Evolutionary conservation across 2,113 vertebrate genomes (phyloP), one percentile per base, ranked within the genome.

Genomic region (Edolisoma coerulescens): DNA sequence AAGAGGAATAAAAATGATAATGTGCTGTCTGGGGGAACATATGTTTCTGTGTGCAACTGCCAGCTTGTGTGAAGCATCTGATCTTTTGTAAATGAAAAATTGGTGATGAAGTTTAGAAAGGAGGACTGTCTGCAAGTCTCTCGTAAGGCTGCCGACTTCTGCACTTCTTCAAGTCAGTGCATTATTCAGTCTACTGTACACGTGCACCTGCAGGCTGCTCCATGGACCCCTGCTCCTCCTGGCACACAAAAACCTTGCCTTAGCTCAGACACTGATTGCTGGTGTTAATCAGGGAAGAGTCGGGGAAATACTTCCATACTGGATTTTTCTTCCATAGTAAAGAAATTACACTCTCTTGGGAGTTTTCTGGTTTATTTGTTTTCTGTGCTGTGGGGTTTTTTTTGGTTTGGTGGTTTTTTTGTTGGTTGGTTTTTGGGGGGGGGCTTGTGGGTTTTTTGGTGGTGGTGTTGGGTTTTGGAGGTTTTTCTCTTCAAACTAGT

Each of bases 71-170:
- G 95, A 97, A 96, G 97, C 93, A 95, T 97, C 96, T 98, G 82
- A 97, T 97, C 96, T 97, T 97, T 96, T 92, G 89, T 94, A 96
- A 80, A 94, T 95, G 93, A 96, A 95, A 96, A 96, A 97, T 95
- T 96, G 96, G 96, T 97, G 88, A 44, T 56, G 78, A 93, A 95
- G 91, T 96, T 87, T 64, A 87, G 80, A 44, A 94, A 65, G 70
- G 92, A 65, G 45, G 91, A 73, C 73, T 96, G 94, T 97, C 97
- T 96, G 80, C 96, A 88, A 81, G 94, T 92, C 69, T 81, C 95
- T 95, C 70, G 76, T 84, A 96, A 79, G 91, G 87, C 95, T 97
- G 91, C 78, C 84, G 93, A 89, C 88, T 91, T 89, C 90, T 89
- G 96, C 93, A 87, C 68, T 90, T 73, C 57, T 89, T 80, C 53